Evolutionary conservation across 2,888 invertebrate genomes (phyloP), one percentile per base, ranked within the genome.

Genomic region (Trichogramma dendrolimi): DNA sequence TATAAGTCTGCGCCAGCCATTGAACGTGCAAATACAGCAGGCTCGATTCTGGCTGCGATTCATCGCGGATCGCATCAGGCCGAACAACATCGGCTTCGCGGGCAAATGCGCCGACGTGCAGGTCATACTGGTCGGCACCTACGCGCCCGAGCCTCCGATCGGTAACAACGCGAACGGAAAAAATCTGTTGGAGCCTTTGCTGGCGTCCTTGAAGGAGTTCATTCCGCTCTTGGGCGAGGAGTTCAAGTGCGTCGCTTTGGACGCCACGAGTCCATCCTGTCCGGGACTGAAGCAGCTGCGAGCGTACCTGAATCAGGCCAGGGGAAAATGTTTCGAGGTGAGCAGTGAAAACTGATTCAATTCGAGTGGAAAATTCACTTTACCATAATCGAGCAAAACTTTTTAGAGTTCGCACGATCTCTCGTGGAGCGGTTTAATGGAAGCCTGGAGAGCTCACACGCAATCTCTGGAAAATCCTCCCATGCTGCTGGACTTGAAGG

Each of bases 1-100:
- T 55, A 88, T 89, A 78, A 87, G 83, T 72, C 81, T 89, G 55
- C 82, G 84, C 68, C 89, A 90, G 71, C 82, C 88, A 5, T 81
- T 87, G 6, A 83, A 83, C 51, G 85, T 87, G 66, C 88, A 88
- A 76, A 78, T 87, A 42, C 85, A 86, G 66, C 86, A 86, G 75
- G 84, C 87, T 42, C 82, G 84, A 70, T 90, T 89, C 80, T 91
- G 91, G 91, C 79, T 91, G 62, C 85, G 87, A 71, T 90, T 90
- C 77, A 81, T 91, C 61, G 83, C 87, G 74, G 85, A 88, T 47
- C 81, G 89, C 60, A 83, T 87, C 63, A 84, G 85, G 43, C 80
- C 83, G 50, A 84, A 84, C 71, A 84, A 85, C 61, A 81, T 85
- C 76, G 79, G 78, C 55, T 79, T 79, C 67, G 77, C 75, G 42